Evolutionary conservation across 2,113 vertebrate genomes (phyloP).

Genomic region (Eulemur rufifrons): DNA sequence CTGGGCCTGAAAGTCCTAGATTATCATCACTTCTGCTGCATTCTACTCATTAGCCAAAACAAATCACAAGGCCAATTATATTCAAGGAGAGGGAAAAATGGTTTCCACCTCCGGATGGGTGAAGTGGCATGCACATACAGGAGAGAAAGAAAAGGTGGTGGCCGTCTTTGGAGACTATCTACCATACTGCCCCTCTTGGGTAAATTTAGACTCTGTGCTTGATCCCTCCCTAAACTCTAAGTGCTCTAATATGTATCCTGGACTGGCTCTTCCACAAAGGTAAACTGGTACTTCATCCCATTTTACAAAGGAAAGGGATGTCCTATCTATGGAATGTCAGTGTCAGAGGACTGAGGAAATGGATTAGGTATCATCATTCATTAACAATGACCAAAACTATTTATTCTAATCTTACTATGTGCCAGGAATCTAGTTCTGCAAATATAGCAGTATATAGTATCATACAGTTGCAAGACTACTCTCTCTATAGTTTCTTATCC

Average conservation of each 20-base stretch:
- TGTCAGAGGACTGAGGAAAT: no score
- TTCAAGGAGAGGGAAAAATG: neutral
- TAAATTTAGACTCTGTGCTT: neutral
- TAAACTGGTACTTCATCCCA: neutral
- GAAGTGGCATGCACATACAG: neutral
- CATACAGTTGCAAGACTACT: neutral
- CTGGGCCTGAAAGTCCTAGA: neutral
- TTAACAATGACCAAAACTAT: neutral
- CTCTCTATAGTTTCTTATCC: neutral
- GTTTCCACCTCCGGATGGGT: neutral
- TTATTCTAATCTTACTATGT: neutral
- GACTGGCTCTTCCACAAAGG: neutral
- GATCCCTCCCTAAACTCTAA: neutral
- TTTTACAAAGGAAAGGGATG: constrained; percentile 1
- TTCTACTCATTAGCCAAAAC: neutral
- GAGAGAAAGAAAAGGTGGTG: neutral
- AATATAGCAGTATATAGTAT: neutral
- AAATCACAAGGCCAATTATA: neutral
- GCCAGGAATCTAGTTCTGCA: neutral
- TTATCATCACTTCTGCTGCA: neutral
- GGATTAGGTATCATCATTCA: neutral
- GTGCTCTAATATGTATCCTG: neutral
- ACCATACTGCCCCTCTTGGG: neutral
- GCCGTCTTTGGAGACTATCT: neutral
- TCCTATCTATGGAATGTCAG: neutral